Conservation (phyloP, 2,888 invertebrate species). For the Noctua janthina region DNA sequence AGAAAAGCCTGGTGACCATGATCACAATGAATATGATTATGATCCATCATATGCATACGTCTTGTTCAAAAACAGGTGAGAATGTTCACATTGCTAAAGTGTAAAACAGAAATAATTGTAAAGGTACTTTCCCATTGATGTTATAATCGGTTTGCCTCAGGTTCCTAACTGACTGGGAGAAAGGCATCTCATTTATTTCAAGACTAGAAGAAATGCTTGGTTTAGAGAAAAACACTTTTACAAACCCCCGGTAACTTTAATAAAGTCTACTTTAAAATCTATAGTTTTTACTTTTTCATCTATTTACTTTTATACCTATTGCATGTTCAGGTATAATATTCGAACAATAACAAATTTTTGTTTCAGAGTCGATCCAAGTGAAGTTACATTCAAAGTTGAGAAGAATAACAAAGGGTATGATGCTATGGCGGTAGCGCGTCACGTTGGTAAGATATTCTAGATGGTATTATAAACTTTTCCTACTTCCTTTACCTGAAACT, state of each 20-base stretch:
- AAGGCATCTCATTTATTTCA: constrained; percentile 93
- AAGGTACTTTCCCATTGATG: constrained; percentile 58
- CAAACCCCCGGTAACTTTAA: constrained; percentile 90
- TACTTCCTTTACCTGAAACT: constrained; percentile 1
- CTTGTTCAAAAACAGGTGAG: constrained; percentile 93
- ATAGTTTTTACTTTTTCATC: constrained; percentile 36
- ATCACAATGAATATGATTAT: constrained; percentile 91
- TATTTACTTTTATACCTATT: constrained; percentile 2
- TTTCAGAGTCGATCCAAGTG: constrained; percentile 93
- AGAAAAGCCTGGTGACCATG: constrained; percentile 73
- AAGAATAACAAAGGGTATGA: constrained; percentile 92
- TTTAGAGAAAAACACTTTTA: constrained; percentile 91
- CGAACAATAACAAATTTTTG: constrained; percentile 50
- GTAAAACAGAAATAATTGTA: constrained; percentile 56
- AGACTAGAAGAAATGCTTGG: constrained; percentile 93
- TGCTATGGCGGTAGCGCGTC: constrained; percentile 92
- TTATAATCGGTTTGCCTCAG: constrained; percentile 72
- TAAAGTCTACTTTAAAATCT: constrained; percentile 50
- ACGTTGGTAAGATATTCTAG: constrained; percentile 90
- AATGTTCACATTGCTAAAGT: constrained; percentile 18
- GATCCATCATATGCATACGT: constrained; percentile 95
- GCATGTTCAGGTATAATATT: not conserved
- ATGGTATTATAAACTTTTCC: not conserved
- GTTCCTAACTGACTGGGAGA: constrained; percentile 91
- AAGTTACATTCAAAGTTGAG: constrained; percentile 94